Conservation (phyloP, 2,888 invertebrate genomes). For the Cancer borealis region DNA sequence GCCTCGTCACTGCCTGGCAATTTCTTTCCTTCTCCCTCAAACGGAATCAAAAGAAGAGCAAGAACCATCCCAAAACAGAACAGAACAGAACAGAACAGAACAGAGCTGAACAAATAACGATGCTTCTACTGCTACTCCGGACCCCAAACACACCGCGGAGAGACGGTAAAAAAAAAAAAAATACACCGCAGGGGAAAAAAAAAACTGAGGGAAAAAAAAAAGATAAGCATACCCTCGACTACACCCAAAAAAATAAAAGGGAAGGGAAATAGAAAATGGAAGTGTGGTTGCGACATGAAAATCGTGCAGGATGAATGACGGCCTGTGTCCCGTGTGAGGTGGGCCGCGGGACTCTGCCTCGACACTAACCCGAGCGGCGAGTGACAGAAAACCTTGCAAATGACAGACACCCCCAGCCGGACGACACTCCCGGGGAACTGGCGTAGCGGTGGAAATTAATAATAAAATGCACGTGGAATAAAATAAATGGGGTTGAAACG, state of each 20-base stretch:
- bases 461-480: neutral
- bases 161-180: neutral
- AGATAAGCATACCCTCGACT: neutral
- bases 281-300: neutral
- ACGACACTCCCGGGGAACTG: neutral
- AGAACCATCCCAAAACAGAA: neutral
- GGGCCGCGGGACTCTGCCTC: neutral
- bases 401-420: neutral
- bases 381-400: neutral
- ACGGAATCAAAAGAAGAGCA: too few relatives aligned
- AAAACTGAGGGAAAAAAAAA: neutral
- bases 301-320: constrained; percentile 17
- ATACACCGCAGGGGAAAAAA: neutral
- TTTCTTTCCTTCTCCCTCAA: too few relatives aligned
- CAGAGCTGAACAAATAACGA: too few relatives aligned
- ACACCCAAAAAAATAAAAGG: too few relatives aligned
- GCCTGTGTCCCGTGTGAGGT: neutral
- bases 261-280: neutral
- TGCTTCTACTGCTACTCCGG: too few relatives aligned
- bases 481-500: neutral
- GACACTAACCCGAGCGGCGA: neutral
- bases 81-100: neutral
- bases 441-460: neutral
- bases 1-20: too few relatives aligned
- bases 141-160: neutral